Percentiles rank a stretch among this genome's conserved stretches.
Evolutionary conservation across 2,888 invertebrate genomes (phyloP).

Genomic region (Apodemia duryi): DNA sequence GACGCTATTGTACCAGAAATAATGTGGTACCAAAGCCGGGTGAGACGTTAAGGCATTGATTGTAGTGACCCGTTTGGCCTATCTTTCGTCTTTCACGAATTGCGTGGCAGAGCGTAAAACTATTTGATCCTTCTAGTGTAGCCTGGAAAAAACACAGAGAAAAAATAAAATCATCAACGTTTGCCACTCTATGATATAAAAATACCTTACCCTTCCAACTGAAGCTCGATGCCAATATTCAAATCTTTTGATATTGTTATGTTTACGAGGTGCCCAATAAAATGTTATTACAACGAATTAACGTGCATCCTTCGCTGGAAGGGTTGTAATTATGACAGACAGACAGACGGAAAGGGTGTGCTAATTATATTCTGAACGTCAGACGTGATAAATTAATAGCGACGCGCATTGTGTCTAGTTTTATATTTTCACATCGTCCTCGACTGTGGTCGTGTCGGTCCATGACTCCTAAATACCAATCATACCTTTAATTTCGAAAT

Average conservation of each 20-base stretch:
- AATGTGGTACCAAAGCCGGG: no score
- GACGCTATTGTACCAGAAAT: no score
- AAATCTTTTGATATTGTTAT: not conserved
- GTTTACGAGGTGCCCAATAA: conserved; percentile 6
- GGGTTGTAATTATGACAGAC: conserved; percentile 45
- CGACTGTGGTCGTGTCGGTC: not conserved
- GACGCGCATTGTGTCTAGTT: conserved; percentile 15
- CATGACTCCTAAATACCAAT: no score
- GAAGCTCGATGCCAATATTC: not conserved
- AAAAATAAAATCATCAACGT: no score
- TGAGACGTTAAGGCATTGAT: no score
- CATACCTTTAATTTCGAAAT: not conserved
- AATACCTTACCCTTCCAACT: not conserved
- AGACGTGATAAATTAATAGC: conserved; percentile 33
- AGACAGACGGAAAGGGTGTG: conserved; percentile 44
- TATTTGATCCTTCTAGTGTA: no score
- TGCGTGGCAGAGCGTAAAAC: no score
- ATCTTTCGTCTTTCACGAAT: no score
- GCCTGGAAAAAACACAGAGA: no score
- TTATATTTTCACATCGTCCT: conserved; percentile 13
- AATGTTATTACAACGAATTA: conserved; percentile 24
- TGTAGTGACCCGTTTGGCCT: no score
- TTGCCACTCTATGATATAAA: no score
- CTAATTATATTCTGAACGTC: conserved; percentile 44
- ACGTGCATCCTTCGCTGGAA: conserved; percentile 27